These are phyloP conservation scores for Gila orcuttii DNA, from an alignment of 2,113 vertebrate genomes.

Conservation along the genomic window DNA sequence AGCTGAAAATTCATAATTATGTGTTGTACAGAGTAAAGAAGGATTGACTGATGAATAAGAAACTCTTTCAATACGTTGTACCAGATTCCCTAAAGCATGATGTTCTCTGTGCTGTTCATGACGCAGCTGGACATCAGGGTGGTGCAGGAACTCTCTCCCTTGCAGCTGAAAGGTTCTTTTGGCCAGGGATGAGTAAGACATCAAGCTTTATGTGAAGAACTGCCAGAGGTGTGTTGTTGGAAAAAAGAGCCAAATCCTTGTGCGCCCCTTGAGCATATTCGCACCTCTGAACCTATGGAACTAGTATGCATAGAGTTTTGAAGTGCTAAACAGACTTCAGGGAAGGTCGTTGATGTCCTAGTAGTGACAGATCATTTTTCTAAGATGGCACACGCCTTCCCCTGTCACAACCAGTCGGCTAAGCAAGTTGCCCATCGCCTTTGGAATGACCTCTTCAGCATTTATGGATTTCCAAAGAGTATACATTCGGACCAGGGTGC, in stretches of 20 bases:
- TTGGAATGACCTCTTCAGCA: conserved; percentile 19
- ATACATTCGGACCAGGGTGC: too few relatives aligned
- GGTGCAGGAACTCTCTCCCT: not conserved
- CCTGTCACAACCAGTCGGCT: conserved; percentile 2
- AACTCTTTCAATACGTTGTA: too few relatives aligned
- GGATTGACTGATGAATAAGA: too few relatives aligned
- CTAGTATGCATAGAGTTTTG: not conserved
- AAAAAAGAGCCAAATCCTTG: not conserved
- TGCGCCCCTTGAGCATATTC: not conserved
- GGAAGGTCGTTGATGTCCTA: conserved; percentile 2
- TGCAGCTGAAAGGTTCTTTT: not conserved
- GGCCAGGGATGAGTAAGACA: not conserved
- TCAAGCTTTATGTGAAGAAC: not conserved
- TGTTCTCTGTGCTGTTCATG: too few relatives aligned
- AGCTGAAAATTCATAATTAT: too few relatives aligned
- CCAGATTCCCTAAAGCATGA: too few relatives aligned
- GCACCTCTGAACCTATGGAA: not conserved
- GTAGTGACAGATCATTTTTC: conserved; percentile 8
- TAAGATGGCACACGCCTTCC: not conserved
- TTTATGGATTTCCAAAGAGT: too few relatives aligned
- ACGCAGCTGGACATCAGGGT: too few relatives aligned
- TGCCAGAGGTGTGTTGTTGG: not conserved
- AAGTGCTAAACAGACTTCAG: conserved; percentile 13
- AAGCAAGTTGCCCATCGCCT: conserved; percentile 23
- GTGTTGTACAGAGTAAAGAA: too few relatives aligned